Percentiles rank a stretch among this genome's conserved stretches.
Conservation (phyloP, 2,113 vertebrate genomes). For the Megalops atlanticus region DNA sequence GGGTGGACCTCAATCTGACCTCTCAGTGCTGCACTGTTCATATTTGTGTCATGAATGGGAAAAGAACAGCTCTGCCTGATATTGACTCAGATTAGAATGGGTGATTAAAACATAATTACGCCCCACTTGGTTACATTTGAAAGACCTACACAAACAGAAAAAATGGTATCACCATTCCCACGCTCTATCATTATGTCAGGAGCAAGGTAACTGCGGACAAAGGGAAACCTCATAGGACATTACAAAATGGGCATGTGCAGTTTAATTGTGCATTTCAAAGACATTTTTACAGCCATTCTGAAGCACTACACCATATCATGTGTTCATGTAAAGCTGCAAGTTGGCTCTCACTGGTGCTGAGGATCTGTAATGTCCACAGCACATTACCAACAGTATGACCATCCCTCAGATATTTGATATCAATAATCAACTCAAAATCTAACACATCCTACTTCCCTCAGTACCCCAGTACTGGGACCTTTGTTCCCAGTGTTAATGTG, state of each 20-base stretch:
- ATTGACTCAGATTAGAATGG: not conserved
- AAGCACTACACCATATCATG: not conserved
- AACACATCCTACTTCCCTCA: too few relatives aligned
- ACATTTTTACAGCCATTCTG: not conserved
- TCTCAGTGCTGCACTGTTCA: not conserved
- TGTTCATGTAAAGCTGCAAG: not conserved
- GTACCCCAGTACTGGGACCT: too few relatives aligned
- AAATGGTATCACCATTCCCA: not conserved
- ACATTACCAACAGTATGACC: not conserved
- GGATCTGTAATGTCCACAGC: not conserved
- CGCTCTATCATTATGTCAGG: not conserved
- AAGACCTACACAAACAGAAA: not conserved
- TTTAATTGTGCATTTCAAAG: not conserved
- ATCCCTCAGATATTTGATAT: constrained; percentile 1
- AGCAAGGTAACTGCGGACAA: not conserved
- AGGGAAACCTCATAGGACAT: not conserved
- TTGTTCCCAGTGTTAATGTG: too few relatives aligned
- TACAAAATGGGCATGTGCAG: not conserved
- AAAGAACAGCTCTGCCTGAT: not conserved
- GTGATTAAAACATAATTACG: constrained; percentile 1
- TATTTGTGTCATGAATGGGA: not conserved
- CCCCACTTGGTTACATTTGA: constrained; percentile 1
- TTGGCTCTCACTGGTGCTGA: not conserved
- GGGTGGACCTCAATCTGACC: not conserved
- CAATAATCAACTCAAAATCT: not conserved